A percentile compares a stretch with the other conserved stretches of the same genome.
These are phyloP conservation scores for Motacilla alba DNA, from an alignment of 2,113 vertebrate genomes.

Conservation along the genomic window DNA sequence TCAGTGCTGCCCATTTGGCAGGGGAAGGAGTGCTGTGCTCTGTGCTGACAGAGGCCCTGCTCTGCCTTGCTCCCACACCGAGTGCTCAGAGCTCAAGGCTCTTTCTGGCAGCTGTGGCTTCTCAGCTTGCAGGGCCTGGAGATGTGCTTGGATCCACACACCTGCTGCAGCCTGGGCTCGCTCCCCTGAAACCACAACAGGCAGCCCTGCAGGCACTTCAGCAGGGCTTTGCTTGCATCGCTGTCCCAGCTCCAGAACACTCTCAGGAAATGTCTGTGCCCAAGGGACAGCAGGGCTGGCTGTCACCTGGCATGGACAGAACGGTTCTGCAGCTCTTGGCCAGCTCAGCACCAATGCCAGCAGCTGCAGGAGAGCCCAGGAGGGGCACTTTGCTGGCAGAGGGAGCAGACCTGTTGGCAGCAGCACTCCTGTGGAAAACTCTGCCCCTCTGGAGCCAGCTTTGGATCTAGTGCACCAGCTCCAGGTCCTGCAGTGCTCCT, in stretches of 20 bases:
- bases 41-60: not conserved
- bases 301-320: fast-evolving
- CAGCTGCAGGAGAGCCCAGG: fast-evolving
- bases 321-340: not conserved
- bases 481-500: not conserved
- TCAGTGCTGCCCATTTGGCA: not conserved
- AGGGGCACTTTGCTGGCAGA: not conserved
- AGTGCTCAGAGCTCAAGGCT: not conserved
- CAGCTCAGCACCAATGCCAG: not conserved
- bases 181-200: not conserved
- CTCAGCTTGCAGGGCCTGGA: not conserved
- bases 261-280: not conserved
- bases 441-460: not conserved
- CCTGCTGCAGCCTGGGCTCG: not conserved
- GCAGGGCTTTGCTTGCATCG: fast-evolving
- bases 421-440: not conserved
- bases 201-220: not conserved
- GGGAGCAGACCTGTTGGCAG: not conserved
- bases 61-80: not conserved
- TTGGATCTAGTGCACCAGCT: not conserved
- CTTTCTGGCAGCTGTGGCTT: not conserved
- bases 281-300: not conserved
- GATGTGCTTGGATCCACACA: not conserved
- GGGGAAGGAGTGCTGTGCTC: not conserved
- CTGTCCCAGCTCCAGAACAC: not conserved